Conservation (phyloP, 2,888 invertebrate genomes). For the Diarsia rubi region DNA sequence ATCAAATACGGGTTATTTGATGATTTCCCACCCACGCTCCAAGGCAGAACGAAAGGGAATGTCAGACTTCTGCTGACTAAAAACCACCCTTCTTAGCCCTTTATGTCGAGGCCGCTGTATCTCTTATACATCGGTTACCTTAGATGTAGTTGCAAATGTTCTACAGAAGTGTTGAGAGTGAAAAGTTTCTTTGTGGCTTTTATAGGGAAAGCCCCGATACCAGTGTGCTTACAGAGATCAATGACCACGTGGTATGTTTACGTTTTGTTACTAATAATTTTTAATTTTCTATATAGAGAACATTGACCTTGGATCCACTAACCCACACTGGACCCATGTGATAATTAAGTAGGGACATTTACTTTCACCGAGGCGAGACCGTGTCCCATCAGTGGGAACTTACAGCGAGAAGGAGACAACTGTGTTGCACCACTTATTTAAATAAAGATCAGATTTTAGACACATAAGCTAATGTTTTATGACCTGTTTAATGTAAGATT, state of each 20-base stretch:
- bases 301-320: too few relatives aligned
- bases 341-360: background rate
- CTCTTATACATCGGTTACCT: background rate
- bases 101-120: too few relatives aligned
- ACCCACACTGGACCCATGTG: background rate
- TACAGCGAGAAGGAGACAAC: background rate
- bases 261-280: background rate
- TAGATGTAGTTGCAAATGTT: too few relatives aligned
- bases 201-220: constrained; percentile 87
- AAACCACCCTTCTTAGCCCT: too few relatives aligned
- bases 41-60: too few relatives aligned
- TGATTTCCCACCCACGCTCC: too few relatives aligned
- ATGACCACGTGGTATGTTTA: background rate
- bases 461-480: constrained; percentile 8
- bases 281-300: background rate
- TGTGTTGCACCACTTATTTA: background rate
- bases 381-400: background rate
- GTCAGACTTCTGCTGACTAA: too few relatives aligned
- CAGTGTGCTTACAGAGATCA: constrained; percentile 85
- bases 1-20: too few relatives aligned
- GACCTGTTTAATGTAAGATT: constrained; percentile 11
- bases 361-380: background rate
- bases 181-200: constrained; percentile 88
- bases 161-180: constrained; percentile 88
- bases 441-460: constrained; percentile 26